phyloP scores from a whole-genome alignment of 2,888 invertebrate genomes.

The Isoperla grammatica region DNA sequence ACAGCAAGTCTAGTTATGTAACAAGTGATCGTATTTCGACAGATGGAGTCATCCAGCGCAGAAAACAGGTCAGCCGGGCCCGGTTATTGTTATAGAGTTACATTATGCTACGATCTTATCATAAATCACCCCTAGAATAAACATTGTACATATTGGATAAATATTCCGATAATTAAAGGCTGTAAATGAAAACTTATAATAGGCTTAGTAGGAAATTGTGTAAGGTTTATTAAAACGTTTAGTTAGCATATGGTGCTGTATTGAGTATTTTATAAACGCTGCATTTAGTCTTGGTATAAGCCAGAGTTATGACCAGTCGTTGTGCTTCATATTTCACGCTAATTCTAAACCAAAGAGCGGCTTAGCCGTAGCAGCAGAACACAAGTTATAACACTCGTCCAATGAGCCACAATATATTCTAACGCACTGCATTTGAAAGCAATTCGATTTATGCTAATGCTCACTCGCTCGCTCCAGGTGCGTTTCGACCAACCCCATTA shows the following conservation, averaged over 20 bases:
- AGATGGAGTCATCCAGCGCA: too few species aligned
- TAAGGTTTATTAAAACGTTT: conserved; percentile 8
- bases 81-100: not conserved
- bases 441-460: conserved; percentile 1
- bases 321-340: too few species aligned
- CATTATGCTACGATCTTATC: not conserved
- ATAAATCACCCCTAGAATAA: not conserved
- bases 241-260: not conserved
- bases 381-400: not conserved
- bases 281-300: not conserved
- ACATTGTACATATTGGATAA: not conserved
- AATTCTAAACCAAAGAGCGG: not conserved
- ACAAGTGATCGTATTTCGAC: too few species aligned
- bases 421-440: not conserved
- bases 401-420: not conserved
- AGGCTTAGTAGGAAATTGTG: conserved; percentile 2
- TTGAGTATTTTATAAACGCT: conserved; percentile 4
- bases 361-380: not conserved
- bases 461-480: not conserved
- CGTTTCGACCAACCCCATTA: not conserved
- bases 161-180: not conserved
- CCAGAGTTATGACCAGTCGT: too few species aligned
- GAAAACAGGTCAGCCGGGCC: too few species aligned
- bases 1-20: too few species aligned
- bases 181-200: conserved; percentile 6